Evolutionary conservation across 2,113 vertebrate species (phyloP).

Genomic region (Acanthisitta chloris): DNA sequence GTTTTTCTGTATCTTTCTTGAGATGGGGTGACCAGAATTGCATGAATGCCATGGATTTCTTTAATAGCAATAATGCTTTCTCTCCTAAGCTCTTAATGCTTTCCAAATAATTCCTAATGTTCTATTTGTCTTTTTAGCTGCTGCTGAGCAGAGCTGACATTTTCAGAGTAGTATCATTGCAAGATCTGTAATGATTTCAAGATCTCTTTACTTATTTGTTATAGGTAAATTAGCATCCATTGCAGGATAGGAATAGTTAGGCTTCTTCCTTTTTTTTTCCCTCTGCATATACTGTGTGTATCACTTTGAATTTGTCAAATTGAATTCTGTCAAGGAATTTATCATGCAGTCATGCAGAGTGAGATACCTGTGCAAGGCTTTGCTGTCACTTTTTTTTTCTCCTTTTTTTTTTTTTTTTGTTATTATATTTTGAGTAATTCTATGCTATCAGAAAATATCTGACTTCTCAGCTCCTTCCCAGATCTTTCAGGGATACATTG

Average conservation of each 20-base stretch:
- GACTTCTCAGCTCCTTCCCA: background rate
- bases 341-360: background rate
- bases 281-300: background rate
- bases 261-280: background rate
- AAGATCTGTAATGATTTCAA: background rate
- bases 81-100: background rate
- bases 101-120: background rate
- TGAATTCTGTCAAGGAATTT: background rate
- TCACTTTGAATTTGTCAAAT: background rate
- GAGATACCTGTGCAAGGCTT: background rate
- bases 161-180: background rate
- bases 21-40: background rate
- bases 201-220: background rate
- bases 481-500: background rate
- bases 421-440: background rate
- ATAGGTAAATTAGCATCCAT: background rate
- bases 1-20: background rate
- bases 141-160: background rate
- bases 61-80: background rate
- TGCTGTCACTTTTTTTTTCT: background rate
- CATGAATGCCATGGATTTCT: background rate
- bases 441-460: background rate
- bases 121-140: background rate
- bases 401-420: background rate
- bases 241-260: background rate